Evolutionary conservation across 2,797 vertebrate species (phyloP), one percentile per base, ranked within the genome.

Genomic region (Anableps anableps): DNA sequence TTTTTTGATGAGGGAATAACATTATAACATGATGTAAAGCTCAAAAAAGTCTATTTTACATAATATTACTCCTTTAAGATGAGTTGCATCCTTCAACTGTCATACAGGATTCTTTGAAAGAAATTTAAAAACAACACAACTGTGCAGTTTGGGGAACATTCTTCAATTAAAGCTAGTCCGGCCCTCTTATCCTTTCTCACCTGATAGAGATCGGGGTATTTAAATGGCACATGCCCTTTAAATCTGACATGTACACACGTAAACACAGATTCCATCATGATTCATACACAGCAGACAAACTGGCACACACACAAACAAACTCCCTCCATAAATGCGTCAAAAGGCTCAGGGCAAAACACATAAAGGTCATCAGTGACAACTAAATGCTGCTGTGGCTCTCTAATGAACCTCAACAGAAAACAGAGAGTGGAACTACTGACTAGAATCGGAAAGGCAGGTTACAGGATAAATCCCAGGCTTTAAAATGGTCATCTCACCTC

Each of bases 311-410:
- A 74, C 38, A 71, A 19, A 47, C 71, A 84, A 70, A 64, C 68
- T 80, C 55, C 55, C 48, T 80, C 75, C 68, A 80, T 62, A 84
- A 84, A 82, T 88, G 76, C 80, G 51, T 91, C 80, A 85, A 86
- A 86, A 88, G 80, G 82, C 87, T 89, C 83, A 84, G 83, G 88
- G 89, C 87, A 91, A 91, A 91, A 91, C 86, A 91, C 77, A 86
- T 82, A 86, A 91, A 92, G 87, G 88, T 91, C 89, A 89, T 89
- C 80, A 84, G 76, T 85, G 88, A 89, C 83, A 89, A 80, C 74
- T 80, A 83, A 87, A 90, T 82, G 80, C 64, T 88, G 76, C 75
- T 83, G 77, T 83, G 79, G 51, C 82, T 87, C 62, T 47, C 68
- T 86, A 88, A 85, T 88, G 76, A 90, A 83, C 78, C 76, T 10